These are phyloP conservation scores for Poecilobothrus nobilitatus DNA, from an alignment of 2,888 invertebrate species.

Conservation along the genomic window DNA sequence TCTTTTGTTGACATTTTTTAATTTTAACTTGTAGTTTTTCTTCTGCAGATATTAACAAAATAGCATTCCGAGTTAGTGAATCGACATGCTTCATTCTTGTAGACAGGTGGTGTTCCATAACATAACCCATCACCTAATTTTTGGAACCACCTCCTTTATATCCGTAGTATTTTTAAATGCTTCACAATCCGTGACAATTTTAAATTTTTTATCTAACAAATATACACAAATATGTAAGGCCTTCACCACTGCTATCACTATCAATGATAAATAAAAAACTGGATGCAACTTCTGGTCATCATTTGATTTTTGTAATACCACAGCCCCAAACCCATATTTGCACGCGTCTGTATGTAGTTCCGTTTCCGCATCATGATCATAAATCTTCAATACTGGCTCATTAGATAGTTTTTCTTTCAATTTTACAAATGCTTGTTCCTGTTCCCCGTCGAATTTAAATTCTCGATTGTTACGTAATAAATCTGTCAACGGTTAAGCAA, in stretches of 20 bases:
- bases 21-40: too few species aligned
- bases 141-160: constrained; percentile 16
- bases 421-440: constrained; percentile 8
- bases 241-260: not conserved
- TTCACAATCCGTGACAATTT: too few species aligned
- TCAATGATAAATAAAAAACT: constrained; percentile 19
- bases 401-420: not conserved
- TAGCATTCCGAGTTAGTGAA: not conserved
- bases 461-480: constrained; percentile 9
- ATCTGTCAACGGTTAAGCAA: constrained; percentile 17
- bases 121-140: constrained; percentile 14
- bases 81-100: constrained; percentile 18
- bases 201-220: constrained; percentile 4
- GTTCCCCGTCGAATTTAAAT: constrained; percentile 11
- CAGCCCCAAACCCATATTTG: constrained; percentile 19
- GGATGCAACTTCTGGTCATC: constrained; percentile 18
- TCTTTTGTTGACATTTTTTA: too few species aligned
- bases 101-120: constrained; percentile 14
- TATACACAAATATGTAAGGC: not conserved
- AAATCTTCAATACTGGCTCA: constrained; percentile 13
- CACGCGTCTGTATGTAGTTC: constrained; percentile 20
- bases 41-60: too few species aligned
- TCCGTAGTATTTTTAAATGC: constrained; percentile 11
- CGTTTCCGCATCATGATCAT: constrained; percentile 9
- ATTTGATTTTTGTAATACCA: too few species aligned